Percentiles rank a stretch among this genome's conserved stretches.
These are phyloP conservation scores for Endomychus coccineus DNA, from an alignment of 2,888 invertebrate species.

Conservation along the genomic window DNA sequence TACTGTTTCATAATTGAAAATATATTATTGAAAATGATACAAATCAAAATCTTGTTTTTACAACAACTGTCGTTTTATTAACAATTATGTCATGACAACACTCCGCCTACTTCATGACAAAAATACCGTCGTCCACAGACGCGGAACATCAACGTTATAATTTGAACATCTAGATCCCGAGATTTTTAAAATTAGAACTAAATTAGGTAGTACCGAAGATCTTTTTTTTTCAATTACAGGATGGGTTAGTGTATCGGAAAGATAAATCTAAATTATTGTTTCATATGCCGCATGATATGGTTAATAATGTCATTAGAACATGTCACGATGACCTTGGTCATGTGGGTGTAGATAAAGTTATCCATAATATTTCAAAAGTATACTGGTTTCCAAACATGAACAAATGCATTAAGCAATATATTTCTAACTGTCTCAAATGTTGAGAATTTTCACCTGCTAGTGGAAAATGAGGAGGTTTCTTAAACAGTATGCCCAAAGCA, in stretches of 20 bases:
- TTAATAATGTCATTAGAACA: constrained; percentile 12
- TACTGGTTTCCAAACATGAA: constrained; percentile 24
- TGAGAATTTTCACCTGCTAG: constrained; percentile 8
- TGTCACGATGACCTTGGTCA: constrained; percentile 19
- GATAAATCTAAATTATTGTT: too few species aligned
- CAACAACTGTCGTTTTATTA: too few species aligned
- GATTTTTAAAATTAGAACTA: too few species aligned
- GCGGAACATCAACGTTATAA: too few species aligned
- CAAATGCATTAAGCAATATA: constrained; percentile 11
- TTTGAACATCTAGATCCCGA: too few species aligned
- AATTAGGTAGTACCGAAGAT: too few species aligned
- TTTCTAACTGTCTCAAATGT: constrained; percentile 17
- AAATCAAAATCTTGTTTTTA: too few species aligned
- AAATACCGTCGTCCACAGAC: too few species aligned
- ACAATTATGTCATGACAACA: too few species aligned
- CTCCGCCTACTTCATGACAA: too few species aligned
- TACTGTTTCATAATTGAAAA: too few species aligned
- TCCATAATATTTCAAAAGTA: constrained; percentile 21
- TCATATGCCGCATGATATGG: constrained; percentile 19
- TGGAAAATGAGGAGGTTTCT: constrained; percentile 11
- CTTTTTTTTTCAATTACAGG: constrained; percentile 17
- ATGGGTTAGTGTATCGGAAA: constrained; percentile 18
- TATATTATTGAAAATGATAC: too few species aligned
- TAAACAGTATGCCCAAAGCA: constrained; percentile 14
- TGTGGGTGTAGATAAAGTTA: constrained; percentile 18